phyloP scores from a whole-genome alignment of 2,888 invertebrate species.

The Drosophila flavopinicola region DNA sequence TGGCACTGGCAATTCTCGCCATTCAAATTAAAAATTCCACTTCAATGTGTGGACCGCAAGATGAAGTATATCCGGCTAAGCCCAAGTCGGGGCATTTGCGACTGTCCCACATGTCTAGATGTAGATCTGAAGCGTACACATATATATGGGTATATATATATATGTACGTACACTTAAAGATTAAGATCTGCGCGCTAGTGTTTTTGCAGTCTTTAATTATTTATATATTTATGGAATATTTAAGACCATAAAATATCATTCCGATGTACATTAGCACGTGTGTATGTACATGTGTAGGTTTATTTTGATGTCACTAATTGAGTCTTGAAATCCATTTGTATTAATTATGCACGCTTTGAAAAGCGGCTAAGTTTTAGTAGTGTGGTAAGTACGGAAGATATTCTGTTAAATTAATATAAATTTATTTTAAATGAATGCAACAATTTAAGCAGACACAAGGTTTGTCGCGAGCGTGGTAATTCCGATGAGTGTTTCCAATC shows the following conservation, averaged over 20 bases:
- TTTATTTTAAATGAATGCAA: conserved; percentile 36
- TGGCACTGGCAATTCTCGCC: conserved; percentile 48
- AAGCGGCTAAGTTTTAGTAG: conserved; percentile 5
- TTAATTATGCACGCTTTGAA: conserved; percentile 33
- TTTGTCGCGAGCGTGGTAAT: neutral
- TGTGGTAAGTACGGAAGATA: conserved; percentile 9
- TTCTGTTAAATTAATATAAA: conserved; percentile 36
- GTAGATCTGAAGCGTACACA: conserved; percentile 31
- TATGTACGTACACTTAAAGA: conserved; percentile 1
- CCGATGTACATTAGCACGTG: no score
- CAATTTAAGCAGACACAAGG: neutral
- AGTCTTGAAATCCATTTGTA: conserved; percentile 44
- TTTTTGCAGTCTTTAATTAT: conserved; percentile 34
- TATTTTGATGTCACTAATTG: conserved; percentile 28
- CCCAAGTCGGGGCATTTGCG: conserved; percentile 33
- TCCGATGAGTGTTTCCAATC: conserved; percentile 7
- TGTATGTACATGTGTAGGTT: neutral
- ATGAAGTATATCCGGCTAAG: conserved; percentile 75
- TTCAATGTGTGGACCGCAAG: conserved; percentile 65
- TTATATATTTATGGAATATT: conserved; percentile 15
- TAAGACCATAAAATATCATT: neutral
- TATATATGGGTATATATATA: conserved; percentile 7
- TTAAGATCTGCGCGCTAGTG: conserved; percentile 10
- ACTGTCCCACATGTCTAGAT: conserved; percentile 29
- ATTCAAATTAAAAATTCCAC: conserved; percentile 72